Evolutionary conservation across 2,797 vertebrate genomes (phyloP), one percentile per base, ranked within the genome.

Genomic region (Phataginus tricuspis): DNA sequence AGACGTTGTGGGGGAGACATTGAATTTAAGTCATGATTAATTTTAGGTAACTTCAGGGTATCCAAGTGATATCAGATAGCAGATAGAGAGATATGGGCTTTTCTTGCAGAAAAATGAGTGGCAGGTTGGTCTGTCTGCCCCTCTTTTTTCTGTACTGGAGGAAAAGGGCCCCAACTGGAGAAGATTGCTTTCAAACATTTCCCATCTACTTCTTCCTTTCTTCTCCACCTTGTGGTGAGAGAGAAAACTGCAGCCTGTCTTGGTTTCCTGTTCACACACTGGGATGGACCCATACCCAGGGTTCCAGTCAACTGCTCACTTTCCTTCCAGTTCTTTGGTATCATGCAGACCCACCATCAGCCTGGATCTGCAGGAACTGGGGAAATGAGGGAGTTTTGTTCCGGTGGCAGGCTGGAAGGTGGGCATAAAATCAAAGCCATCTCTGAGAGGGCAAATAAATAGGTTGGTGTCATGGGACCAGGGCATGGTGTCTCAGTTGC

Each of bases 201-300:
- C n/a, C 5, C 7, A 6, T 16, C 16, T 7, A 2, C 9, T 31
- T 79, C 85, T 45, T 21, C 42, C 63, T 91, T 51, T 57, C 29
- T 59, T n/a, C 51, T 61, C 78, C 68, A 19, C 45, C 96, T 84
- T 49, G 63, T 84, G 74, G 51, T 74, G 4, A n/a, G 64, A 92
- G 77, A 55, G 14, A 23, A n/a, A 86, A 85, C 37, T 39, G 49
- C 68, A 78, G 68, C 23, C 68, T 31, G 42, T 19, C 42, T 88
- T 13, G 10, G n/a, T 39, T n/a, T 12, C 3, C 10, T 9, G 9
- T 29, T n/a, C n/a, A n/a, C n/a, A n/a, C n/a, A n/a, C n/a, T n/a
- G n/a, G n/a, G n/a, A n/a, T n/a, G n/a, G n/a, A n/a, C n/a, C 29
- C 10, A 0, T 4, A 7, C 53, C n/a, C 14, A 5, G 2, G 1